Conservation (phyloP, 1,140 invertebrate genomes). For the Octopus sinensis region DNA sequence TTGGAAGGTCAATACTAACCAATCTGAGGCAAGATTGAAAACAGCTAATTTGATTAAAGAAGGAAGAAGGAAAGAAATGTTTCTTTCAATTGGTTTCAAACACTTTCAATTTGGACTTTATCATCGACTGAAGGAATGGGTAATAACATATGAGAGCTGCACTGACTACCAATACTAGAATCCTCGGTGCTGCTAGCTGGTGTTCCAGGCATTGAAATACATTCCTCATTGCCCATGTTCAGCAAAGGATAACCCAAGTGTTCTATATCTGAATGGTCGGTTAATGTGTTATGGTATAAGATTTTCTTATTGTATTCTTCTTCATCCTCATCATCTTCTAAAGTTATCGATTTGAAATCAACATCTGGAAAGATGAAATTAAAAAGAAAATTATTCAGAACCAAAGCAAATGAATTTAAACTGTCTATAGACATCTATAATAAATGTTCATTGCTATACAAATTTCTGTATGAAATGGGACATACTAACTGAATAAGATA, state of each 20-base stretch:
- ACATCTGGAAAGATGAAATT: background rate
- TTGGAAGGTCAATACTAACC: too few relatives aligned
- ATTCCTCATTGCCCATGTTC: background rate
- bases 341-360: background rate
- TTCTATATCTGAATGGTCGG: background rate
- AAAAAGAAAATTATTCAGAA: background rate
- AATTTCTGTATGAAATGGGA: too few relatives aligned
- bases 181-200: constrained; percentile 39
- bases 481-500: too few relatives aligned
- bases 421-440: too few relatives aligned
- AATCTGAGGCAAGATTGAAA: too few relatives aligned
- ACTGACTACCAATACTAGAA: constrained; percentile 44
- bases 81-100: too few relatives aligned
- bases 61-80: too few relatives aligned
- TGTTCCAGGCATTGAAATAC: constrained; percentile 21
- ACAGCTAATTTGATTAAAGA: too few relatives aligned
- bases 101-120: background rate
- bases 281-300: background rate
- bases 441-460: too few relatives aligned
- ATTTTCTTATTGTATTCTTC: background rate
- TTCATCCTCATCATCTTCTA: background rate
- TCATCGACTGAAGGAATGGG: constrained; percentile 20
- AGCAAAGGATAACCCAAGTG: constrained; percentile 1
- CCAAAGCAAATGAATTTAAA: too few relatives aligned
- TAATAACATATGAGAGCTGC: constrained; percentile 39